A percentile compares a stretch with the other conserved stretches of the same genome.
Conservation (phyloP, 2,888 invertebrate species). For the Endotricha flammealis region DNA sequence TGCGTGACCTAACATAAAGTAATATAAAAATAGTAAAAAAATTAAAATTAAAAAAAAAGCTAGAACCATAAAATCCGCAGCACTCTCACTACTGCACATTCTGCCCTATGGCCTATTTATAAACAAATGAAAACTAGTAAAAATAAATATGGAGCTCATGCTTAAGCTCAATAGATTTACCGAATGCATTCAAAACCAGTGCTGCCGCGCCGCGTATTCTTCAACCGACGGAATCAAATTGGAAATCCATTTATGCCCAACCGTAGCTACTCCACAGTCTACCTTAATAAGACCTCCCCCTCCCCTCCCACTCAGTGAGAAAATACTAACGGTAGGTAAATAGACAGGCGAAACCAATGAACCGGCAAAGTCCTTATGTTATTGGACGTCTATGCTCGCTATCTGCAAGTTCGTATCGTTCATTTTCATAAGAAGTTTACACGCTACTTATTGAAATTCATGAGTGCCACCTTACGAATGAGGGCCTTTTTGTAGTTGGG, state of each 20-base stretch:
- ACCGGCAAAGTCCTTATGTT: constrained; percentile 21
- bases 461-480: background rate
- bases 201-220: constrained; percentile 26
- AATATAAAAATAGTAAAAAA: no score
- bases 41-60: no score
- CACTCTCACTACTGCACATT: no score
- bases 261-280: constrained; percentile 30
- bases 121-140: background rate
- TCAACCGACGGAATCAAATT: constrained; percentile 39
- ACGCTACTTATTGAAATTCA: background rate
- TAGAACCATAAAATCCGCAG: no score
- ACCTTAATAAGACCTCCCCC: constrained; percentile 32
- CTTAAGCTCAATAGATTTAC: constrained; percentile 15
- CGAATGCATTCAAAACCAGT: constrained; percentile 17
- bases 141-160: constrained; percentile 3
- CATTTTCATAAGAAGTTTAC: background rate
- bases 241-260: constrained; percentile 52
- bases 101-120: no score
- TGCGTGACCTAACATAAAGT: no score
- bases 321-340: constrained; percentile 21
- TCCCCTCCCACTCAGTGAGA: constrained; percentile 20
- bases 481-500: background rate
- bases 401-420: constrained; percentile 16
- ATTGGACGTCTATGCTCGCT: constrained; percentile 17
- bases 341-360: constrained; percentile 22